Evolutionary conservation across 2,113 vertebrate species (phyloP).

Genomic region (Petromus typicus): DNA sequence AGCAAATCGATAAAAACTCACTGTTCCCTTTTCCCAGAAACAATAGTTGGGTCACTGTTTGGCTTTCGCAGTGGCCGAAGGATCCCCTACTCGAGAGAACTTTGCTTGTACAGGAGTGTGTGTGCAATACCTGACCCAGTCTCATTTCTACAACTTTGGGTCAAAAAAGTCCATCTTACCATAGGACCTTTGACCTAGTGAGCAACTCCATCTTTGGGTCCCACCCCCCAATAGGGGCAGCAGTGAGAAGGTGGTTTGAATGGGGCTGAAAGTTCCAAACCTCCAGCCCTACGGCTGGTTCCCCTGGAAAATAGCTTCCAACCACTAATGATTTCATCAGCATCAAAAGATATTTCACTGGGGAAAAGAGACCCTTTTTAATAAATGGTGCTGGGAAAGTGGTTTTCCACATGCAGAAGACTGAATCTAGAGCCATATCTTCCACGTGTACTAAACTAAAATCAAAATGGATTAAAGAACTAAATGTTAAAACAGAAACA

Average conservation of each 20-base stretch:
- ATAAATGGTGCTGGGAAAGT: background rate
- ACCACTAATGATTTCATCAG: background rate
- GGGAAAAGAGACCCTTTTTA: background rate
- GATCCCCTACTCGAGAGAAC: background rate
- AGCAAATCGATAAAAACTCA: background rate
- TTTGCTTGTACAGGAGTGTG: background rate
- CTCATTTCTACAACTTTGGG: background rate
- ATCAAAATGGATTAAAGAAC: background rate
- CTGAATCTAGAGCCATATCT: background rate
- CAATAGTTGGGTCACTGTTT: background rate
- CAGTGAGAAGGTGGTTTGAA: too few species aligned
- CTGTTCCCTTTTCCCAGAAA: background rate
- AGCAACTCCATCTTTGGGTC: background rate
- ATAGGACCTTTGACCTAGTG: background rate
- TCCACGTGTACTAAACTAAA: background rate
- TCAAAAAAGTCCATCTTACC: background rate
- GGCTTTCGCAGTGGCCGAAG: background rate
- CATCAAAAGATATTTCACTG: background rate
- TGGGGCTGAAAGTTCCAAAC: background rate
- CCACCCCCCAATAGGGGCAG: background rate
- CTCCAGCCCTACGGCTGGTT: background rate
- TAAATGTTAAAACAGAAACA: background rate
- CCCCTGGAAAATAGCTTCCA: background rate
- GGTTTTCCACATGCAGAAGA: background rate
- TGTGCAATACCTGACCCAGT: background rate